Evolutionary conservation across 2,797 vertebrate genomes (phyloP).

Genomic region (Ceryle rudis): DNA sequence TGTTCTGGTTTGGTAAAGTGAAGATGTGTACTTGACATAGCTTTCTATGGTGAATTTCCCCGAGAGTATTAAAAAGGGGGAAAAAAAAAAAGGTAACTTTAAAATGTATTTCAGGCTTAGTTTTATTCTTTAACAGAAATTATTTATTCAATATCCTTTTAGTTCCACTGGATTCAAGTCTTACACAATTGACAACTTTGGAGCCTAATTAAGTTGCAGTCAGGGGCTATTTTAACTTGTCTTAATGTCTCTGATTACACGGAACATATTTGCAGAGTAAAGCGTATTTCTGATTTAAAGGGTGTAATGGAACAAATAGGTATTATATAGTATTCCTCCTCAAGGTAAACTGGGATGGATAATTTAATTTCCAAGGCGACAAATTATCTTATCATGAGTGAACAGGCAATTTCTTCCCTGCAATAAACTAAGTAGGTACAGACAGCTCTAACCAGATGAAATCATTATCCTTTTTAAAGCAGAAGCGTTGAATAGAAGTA

Average conservation of each 20-base stretch:
- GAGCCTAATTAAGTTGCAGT: conserved; percentile 38
- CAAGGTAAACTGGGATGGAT: conserved; percentile 71
- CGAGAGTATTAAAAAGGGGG: not conserved
- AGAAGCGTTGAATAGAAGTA: conserved; percentile 71
- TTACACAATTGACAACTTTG: conserved; percentile 40
- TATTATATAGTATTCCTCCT: conserved; percentile 69
- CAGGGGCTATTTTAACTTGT: conserved; percentile 52
- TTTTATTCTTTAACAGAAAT: conserved; percentile 31
- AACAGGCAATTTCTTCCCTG: conserved; percentile 75
- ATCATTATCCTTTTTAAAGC: conserved; percentile 77
- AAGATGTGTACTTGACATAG: not conserved
- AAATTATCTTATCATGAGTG: conserved; percentile 78
- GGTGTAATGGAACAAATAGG: conserved; percentile 67
- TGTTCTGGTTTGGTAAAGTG: not conserved
- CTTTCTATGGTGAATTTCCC: not conserved
- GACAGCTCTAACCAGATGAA: conserved; percentile 78
- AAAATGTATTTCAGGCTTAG: not conserved
- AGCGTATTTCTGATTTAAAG: conserved; percentile 63
- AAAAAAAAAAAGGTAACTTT: not conserved
- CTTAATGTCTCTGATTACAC: conserved; percentile 62
- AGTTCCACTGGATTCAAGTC: conserved; percentile 27
- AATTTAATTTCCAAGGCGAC: conserved; percentile 80
- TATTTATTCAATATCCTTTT: conserved; percentile 46
- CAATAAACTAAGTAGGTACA: conserved; percentile 76
- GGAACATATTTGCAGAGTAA: conserved; percentile 49